Percentiles rank a stretch among this genome's conserved stretches.
phyloP scores from a whole-genome alignment of 1,140 invertebrate genomes.

The Sycobia sp. region DNA sequence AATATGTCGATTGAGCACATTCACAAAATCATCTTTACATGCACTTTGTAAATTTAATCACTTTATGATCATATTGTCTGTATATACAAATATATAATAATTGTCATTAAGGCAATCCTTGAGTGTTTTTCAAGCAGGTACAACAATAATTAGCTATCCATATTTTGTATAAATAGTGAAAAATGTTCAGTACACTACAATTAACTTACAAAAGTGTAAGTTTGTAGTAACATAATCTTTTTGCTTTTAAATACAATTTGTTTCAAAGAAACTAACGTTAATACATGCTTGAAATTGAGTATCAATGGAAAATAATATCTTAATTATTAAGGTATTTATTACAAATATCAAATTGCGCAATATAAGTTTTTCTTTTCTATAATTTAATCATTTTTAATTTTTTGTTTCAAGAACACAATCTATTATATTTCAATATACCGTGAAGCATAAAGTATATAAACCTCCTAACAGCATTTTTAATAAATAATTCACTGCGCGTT shows the following conservation, averaged over 20 bases:
- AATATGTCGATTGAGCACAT: slow-evolving; percentile 24
- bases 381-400: slow-evolving; percentile 21
- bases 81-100: slow-evolving; percentile 52
- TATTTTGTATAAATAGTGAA: slow-evolving; percentile 28
- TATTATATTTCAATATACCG: slow-evolving; percentile 31
- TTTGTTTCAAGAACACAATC: slow-evolving; percentile 28
- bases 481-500: slow-evolving; percentile 1
- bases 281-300: slow-evolving; percentile 36
- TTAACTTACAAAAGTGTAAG: neutral
- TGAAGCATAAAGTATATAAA: slow-evolving; percentile 33
- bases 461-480: slow-evolving; percentile 23
- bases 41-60: slow-evolving; percentile 34
- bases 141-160: slow-evolving; percentile 41
- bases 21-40: slow-evolving; percentile 9
- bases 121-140: slow-evolving; percentile 56
- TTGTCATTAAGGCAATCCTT: slow-evolving; percentile 60
- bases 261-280: no score
- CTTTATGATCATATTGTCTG: slow-evolving; percentile 52
- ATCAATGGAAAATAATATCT: slow-evolving; percentile 22
- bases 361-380: slow-evolving; percentile 32
- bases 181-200: slow-evolving; percentile 34
- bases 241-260: no score
- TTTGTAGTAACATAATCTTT: slow-evolving; percentile 15
- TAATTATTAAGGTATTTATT: slow-evolving; percentile 29
- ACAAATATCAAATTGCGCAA: slow-evolving; percentile 40